Evolutionary conservation across 2,888 invertebrate genomes (phyloP), one percentile per base, ranked within the genome.

Genomic region (Pseudanteris insignis): DNA sequence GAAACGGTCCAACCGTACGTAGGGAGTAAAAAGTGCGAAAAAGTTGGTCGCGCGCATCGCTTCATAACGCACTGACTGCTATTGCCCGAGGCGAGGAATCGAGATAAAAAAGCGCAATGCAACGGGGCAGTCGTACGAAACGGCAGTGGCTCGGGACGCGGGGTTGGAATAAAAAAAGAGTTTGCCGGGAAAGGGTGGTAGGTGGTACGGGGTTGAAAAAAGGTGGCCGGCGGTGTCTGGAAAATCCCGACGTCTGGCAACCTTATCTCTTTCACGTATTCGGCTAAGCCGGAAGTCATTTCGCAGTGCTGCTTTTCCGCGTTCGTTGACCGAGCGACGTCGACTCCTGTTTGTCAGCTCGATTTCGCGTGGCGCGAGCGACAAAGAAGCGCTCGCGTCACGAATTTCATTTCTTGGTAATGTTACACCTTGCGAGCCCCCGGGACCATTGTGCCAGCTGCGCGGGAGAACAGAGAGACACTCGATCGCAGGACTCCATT

Each of bases 401-500:
- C n/a, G n/a, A 78, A 77, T 78, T 77, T 76, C 76, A 78, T 78
- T 78, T 76, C 76, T 76, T 71, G 70, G 78, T 79, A 79, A 79
- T 75, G 72, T 74, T 76, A 79, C 77, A 78, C 78, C 76, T 76
- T 70, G 69, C 70, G 72, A 73, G 74, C 73, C 70, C 68, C 67
- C 65, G 66, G 67, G 69, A 70, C 73, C 72, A 76, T 77, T 75
- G 76, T 76, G 69, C 61, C 58, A 47, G 65, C 67, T 67, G 69
- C 67, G 66, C 64, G 67, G 57, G 66, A n/a, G n/a, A n/a, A 67
- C 67, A 65, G 68, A 70, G 72, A 77, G 78, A 79, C 75, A 79
- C 78, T 78, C 77, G 79, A 79, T 79, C 77, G 78, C 76, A 75
- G 76, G 78, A 79, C 78, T 79, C 79, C 79, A 79, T 79, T 79